A percentile compares a stretch with the other conserved stretches of the same genome.
These are phyloP conservation scores for Mustela nigripes DNA, from an alignment of 2,113 vertebrate species.

Conservation along the genomic window DNA sequence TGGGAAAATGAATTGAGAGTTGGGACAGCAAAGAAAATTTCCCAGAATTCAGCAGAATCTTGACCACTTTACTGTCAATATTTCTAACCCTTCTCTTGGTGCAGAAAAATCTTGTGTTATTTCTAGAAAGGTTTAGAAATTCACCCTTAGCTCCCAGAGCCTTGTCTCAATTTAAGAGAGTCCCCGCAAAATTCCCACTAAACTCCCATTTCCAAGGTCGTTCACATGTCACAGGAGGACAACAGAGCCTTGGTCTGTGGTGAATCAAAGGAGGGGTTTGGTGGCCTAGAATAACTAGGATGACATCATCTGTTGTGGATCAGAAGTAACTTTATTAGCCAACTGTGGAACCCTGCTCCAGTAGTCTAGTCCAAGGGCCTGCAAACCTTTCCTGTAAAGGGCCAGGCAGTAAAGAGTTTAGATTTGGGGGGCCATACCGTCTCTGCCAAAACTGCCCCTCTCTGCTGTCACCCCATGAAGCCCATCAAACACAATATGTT, in stretches of 20 bases:
- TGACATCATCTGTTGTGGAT: not conserved
- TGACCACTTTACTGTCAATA: not conserved
- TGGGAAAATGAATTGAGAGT: not conserved
- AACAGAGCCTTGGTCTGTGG: not conserved
- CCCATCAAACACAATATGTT: rapidly evolving
- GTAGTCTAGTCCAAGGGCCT: not conserved
- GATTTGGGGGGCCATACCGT: not conserved
- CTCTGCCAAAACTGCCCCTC: not conserved
- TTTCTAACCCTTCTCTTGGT: not conserved
- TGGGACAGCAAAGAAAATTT: not conserved
- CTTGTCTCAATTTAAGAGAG: not conserved
- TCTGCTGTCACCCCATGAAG: not conserved
- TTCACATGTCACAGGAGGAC: not conserved
- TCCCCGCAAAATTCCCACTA: not conserved
- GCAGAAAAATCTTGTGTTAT: not conserved
- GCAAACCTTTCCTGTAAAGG: not conserved
- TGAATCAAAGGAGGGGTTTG: constrained; percentile 39
- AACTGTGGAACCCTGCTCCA: not conserved
- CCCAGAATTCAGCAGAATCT: not conserved
- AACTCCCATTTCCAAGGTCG: not conserved
- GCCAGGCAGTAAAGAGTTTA: not conserved
- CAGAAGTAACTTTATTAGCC: not conserved
- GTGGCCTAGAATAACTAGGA: not conserved
- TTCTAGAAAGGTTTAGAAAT: constrained; percentile 61
- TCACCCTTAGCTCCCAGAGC: not conserved